Conservation (phyloP, 2,888 invertebrate genomes). For the Cosmorhoe ocellata region DNA sequence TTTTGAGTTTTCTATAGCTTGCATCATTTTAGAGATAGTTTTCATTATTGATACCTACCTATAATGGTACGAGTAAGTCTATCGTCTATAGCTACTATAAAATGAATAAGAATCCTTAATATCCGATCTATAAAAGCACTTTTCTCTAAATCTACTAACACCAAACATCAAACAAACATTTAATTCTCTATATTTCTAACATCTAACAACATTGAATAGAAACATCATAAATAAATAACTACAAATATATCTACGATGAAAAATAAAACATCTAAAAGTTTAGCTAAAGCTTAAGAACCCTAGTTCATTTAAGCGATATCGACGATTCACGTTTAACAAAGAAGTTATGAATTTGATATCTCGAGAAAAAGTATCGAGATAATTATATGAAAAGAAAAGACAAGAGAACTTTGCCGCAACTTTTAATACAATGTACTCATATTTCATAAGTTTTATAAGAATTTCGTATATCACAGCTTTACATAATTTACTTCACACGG, state of each 20-base stretch:
- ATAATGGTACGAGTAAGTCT: too few relatives aligned
- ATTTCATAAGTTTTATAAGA: constrained; percentile 48
- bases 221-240: constrained; percentile 46
- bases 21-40: constrained; percentile 5
- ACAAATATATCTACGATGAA: constrained; percentile 41
- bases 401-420: constrained; percentile 47
- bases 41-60: constrained; percentile 30
- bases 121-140: constrained; percentile 75
- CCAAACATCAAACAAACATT: constrained; percentile 76
- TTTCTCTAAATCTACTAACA: constrained; percentile 72
- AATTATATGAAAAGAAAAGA: constrained; percentile 31
- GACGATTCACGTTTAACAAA: constrained; percentile 37
- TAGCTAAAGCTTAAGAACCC: constrained; percentile 69
- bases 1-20: constrained; percentile 15
- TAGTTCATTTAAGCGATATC: constrained; percentile 58
- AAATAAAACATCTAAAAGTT: constrained; percentile 56
- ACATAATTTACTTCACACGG: constrained; percentile 64
- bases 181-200: constrained; percentile 38
- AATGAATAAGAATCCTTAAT: constrained; percentile 41
- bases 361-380: constrained; percentile 66
- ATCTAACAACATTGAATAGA: constrained; percentile 49
- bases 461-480: constrained; percentile 66
- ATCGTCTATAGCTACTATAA: constrained; percentile 34
- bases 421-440: constrained; percentile 49
- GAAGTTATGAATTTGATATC: constrained; percentile 35